Conservation (phyloP, 2,113 vertebrate species). For the Eonycteris spelaea region DNA sequence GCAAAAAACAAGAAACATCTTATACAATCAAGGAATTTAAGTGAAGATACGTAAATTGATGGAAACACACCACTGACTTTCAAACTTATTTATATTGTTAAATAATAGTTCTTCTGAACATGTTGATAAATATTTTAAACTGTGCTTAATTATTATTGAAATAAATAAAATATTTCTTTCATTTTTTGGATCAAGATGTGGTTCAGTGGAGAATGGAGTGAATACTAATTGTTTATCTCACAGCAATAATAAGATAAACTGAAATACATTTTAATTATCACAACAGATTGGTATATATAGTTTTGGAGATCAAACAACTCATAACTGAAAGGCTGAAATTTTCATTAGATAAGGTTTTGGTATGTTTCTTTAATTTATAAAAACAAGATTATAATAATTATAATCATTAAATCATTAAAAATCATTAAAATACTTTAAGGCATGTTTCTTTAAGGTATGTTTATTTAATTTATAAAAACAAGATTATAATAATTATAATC, state of each 20-base stretch:
- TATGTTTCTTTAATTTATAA: constrained; percentile 35
- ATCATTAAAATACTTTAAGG: neutral
- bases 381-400: neutral
- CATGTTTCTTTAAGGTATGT: too few relatives aligned
- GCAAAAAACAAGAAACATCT: neutral
- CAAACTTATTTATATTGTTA: constrained; percentile 29
- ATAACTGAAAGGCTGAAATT: constrained; percentile 15
- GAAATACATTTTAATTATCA: constrained; percentile 59
- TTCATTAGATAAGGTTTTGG: neutral
- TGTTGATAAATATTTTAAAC: constrained; percentile 31
- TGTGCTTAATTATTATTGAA: constrained; percentile 45
- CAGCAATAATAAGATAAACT: constrained; percentile 58
- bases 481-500: neutral
- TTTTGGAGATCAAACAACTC: constrained; percentile 51
- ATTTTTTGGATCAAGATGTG: constrained; percentile 45
- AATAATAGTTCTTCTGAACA: constrained; percentile 1
- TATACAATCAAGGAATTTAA: neutral
- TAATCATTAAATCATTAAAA: neutral
- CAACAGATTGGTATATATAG: constrained; percentile 57
- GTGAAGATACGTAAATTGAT: neutral
- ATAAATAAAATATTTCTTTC: constrained; percentile 66
- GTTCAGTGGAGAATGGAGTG: constrained; percentile 20
- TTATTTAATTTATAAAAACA: constrained; percentile 2
- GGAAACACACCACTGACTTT: neutral
- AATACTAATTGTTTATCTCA: constrained; percentile 64